Percentiles rank a stretch among this genome's conserved stretches.
Evolutionary conservation across 2,797 vertebrate species (phyloP).

Genomic region (Pteronotus mesoamericanus): DNA sequence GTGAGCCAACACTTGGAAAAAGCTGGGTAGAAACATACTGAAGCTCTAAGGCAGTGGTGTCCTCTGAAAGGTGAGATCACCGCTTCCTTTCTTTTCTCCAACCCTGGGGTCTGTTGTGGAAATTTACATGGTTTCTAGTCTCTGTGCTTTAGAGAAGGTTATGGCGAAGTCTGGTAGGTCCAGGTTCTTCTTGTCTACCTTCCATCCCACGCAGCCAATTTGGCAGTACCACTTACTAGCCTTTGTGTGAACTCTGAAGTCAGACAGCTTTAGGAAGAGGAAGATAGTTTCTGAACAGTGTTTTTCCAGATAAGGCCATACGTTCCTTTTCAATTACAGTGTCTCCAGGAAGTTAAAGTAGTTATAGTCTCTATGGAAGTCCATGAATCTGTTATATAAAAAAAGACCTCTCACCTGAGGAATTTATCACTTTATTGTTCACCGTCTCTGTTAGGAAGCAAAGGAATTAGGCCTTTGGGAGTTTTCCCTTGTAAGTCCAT

Average conservation of each 20-base stretch:
- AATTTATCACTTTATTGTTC: conserved; percentile 71
- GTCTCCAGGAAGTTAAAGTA: conserved; percentile 79
- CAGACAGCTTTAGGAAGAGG: conserved; percentile 58
- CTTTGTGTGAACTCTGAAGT: conserved; percentile 16
- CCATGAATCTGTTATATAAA: background rate
- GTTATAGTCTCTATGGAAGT: conserved; percentile 75
- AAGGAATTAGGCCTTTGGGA: background rate
- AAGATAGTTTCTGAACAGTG: conserved; percentile 49
- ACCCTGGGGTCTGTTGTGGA: background rate
- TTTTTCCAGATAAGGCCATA: conserved; percentile 66
- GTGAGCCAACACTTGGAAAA: background rate
- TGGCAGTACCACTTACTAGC: background rate
- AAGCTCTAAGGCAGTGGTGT: background rate
- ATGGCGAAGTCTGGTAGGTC: background rate
- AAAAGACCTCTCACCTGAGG: conserved; percentile 78
- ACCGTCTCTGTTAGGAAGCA: conserved; percentile 59
- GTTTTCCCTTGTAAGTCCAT: background rate
- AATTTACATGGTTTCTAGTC: background rate
- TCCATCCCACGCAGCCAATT: background rate
- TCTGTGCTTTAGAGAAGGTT: background rate
- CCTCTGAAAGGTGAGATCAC: background rate
- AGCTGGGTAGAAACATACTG: background rate
- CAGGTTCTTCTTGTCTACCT: background rate
- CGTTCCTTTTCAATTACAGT: conserved; percentile 73
- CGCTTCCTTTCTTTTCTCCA: background rate